phyloP scores from a whole-genome alignment of 2,113 vertebrate species.

The Calonectris borealis region DNA sequence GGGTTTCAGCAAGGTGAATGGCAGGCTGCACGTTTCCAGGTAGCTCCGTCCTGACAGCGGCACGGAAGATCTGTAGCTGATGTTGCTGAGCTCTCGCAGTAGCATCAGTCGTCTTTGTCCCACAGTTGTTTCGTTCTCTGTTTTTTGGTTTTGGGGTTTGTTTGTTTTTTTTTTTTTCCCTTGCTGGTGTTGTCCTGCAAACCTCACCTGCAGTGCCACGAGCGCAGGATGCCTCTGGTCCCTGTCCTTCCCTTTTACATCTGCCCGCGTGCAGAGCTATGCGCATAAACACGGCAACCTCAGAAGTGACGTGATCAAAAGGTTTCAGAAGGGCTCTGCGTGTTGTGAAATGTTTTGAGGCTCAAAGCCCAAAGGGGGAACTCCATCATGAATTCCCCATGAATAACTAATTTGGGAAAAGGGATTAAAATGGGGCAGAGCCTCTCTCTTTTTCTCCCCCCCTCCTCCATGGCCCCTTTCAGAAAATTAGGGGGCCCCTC shows the following conservation, averaged over 20 bases:
- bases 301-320: constrained; percentile 2
- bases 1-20: not conserved
- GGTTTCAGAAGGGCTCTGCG: constrained; percentile 26
- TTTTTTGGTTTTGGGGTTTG: not conserved
- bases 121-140: not conserved
- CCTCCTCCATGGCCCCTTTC: constrained; percentile 62
- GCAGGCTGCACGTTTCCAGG: not conserved
- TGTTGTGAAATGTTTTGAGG: constrained; percentile 50
- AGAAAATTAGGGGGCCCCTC: constrained; percentile 72
- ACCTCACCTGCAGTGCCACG: not conserved
- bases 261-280: not conserved
- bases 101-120: not conserved
- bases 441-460: not conserved
- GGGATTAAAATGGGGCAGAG: constrained; percentile 50
- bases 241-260: not conserved
- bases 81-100: not conserved
- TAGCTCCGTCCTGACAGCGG: not conserved
- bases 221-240: not conserved
- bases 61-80: not conserved
- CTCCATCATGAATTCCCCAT: constrained; percentile 35
- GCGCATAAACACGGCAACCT: not conserved
- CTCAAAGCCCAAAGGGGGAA: constrained; percentile 48
- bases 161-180: no score
- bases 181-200: not conserved
- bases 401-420: constrained; percentile 51